Evolutionary conservation across 2,113 vertebrate genomes (phyloP).

Genomic region (Strix uralensis): DNA sequence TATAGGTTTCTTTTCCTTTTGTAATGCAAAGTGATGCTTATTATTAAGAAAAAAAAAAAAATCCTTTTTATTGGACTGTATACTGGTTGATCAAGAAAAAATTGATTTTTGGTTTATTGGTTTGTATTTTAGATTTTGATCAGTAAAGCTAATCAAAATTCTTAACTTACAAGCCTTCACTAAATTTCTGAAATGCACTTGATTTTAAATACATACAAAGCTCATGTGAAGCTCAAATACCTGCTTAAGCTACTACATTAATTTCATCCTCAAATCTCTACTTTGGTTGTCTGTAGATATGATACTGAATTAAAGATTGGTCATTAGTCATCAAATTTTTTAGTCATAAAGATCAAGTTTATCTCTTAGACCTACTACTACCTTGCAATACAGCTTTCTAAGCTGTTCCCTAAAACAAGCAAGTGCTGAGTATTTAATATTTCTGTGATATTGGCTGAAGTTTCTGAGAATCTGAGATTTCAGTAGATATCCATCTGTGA

Average conservation of each 20-base stretch:
- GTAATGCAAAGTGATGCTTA: neutral
- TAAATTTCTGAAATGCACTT: neutral
- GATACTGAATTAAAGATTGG: neutral
- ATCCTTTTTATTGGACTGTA: neutral
- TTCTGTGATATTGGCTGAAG: neutral
- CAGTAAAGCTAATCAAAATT: neutral
- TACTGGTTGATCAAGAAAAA: neutral
- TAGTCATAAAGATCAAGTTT: neutral
- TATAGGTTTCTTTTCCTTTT: neutral
- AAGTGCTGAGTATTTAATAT: neutral
- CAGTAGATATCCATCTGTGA: neutral
- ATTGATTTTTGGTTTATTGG: neutral
- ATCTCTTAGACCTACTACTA: neutral
- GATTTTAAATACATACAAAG: neutral
- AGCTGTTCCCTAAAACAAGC: neutral
- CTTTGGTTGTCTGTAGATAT: neutral
- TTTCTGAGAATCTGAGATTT: neutral
- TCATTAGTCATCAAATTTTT: neutral
- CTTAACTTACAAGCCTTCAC: neutral
- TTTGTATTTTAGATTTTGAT: neutral
- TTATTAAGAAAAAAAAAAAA: neutral
- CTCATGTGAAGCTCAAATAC: neutral
- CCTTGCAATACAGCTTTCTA: neutral
- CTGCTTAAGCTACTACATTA: neutral
- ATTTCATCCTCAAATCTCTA: neutral